Evolutionary conservation across 2,888 invertebrate genomes (phyloP).

Genomic region (Caenorhabditis sp.): DNA sequence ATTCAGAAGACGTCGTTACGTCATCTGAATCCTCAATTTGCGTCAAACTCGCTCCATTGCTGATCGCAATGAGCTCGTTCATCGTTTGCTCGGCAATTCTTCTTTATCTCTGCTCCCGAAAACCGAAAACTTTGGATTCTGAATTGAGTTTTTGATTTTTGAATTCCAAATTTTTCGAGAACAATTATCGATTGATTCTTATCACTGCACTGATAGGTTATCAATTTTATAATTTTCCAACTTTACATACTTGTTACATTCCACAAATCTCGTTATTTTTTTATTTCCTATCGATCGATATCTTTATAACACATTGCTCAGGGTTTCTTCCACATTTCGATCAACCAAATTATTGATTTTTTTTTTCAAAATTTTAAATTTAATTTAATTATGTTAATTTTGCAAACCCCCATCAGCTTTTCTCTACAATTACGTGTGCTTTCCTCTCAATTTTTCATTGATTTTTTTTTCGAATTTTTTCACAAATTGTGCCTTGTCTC

Average conservation of each 20-base stretch:
- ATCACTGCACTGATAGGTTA: conserved; percentile 55
- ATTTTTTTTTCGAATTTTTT: neutral
- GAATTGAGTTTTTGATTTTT: conserved; percentile 9
- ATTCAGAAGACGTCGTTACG: conserved; percentile 1
- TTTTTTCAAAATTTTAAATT: no score
- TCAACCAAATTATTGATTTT: conserved; percentile 31
- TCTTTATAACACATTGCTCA: conserved; percentile 43
- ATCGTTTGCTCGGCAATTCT: conserved; percentile 44
- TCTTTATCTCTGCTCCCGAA: conserved; percentile 50
- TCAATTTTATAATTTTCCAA: no score
- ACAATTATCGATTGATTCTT: no score
- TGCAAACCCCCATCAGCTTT: conserved; percentile 21
- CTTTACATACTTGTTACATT: conserved; percentile 34
- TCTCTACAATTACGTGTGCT: conserved; percentile 35
- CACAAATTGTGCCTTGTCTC: neutral
- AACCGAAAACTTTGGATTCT: conserved; percentile 44
- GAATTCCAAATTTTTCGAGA: neutral
- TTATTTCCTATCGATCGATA: conserved; percentile 2
- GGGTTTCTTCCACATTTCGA: conserved; percentile 42
- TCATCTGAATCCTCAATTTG: conserved; percentile 34
- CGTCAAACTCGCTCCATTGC: conserved; percentile 50
- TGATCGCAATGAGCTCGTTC: conserved; percentile 52
- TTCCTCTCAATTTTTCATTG: conserved; percentile 1
- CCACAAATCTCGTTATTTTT: conserved; percentile 18
- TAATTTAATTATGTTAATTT: no score